These are phyloP conservation scores for Protobothrops flavoviridis DNA, from an alignment of 2,113 vertebrate species.

Conservation along the genomic window DNA sequence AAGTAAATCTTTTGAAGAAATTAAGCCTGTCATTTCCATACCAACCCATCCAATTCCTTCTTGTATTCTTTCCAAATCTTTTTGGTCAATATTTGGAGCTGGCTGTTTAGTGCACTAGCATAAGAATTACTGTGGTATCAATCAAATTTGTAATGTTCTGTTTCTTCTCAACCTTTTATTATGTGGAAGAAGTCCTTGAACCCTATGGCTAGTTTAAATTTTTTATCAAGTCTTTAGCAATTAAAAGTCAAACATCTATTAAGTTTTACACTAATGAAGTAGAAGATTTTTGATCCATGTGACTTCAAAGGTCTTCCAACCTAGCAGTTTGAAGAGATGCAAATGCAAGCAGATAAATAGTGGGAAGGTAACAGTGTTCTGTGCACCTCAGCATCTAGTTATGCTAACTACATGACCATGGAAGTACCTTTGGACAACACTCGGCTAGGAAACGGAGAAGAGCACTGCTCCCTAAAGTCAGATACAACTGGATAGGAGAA, in stretches of 20 bases:
- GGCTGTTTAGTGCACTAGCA: background rate
- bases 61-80: background rate
- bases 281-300: conserved; percentile 41
- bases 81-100: conserved; percentile 22
- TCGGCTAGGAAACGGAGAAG: too few relatives aligned
- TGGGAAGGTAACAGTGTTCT: too few relatives aligned
- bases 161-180: conserved; percentile 23
- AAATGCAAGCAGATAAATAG: too few relatives aligned
- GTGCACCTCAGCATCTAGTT: too few relatives aligned
- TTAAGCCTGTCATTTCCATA: background rate
- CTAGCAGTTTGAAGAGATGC: too few relatives aligned
- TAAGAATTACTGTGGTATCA: conserved; percentile 40
- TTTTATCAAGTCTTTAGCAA: conserved; percentile 61
- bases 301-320: background rate
- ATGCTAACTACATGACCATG: too few relatives aligned
- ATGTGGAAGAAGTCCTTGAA: conserved; percentile 50
- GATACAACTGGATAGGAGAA: too few relatives aligned
- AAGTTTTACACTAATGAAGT: conserved; percentile 43
- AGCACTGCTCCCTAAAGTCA: too few relatives aligned
- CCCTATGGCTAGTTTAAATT: conserved; percentile 65
- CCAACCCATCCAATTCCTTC: background rate
- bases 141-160: conserved; percentile 38
- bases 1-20: background rate
- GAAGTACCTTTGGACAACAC: too few relatives aligned
- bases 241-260: conserved; percentile 58